These are phyloP conservation scores for Alces alces DNA, from an alignment of 2,113 vertebrate genomes.

Conservation along the genomic window DNA sequence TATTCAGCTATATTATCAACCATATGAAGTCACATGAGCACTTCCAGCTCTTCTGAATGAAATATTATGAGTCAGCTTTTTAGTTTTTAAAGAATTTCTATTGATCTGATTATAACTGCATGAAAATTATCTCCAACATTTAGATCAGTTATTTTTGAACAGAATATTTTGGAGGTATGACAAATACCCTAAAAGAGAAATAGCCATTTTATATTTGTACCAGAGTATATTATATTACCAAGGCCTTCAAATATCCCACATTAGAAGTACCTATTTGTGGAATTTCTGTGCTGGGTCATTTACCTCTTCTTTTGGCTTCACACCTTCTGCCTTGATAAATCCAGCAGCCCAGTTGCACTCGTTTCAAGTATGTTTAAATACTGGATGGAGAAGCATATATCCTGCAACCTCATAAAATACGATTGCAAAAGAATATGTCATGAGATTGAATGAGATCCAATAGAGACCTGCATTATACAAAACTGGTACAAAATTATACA, in stretches of 20 bases:
- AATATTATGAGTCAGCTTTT: not conserved
- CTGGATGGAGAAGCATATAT: not conserved
- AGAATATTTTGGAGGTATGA: not conserved
- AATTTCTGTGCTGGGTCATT: not conserved
- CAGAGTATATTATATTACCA: not conserved
- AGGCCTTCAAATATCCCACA: not conserved
- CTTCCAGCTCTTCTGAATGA: not conserved
- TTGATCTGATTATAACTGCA: not conserved
- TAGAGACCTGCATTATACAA: not conserved
- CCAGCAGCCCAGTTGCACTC: not conserved
- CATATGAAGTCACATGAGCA: not conserved
- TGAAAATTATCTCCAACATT: constrained; percentile 11
- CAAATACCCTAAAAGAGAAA: not conserved
- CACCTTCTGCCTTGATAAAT: not conserved
- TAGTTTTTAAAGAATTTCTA: not conserved
- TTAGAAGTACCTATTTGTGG: not conserved
- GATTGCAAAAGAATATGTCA: not conserved
- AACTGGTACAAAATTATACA: not conserved
- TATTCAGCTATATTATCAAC: not conserved
- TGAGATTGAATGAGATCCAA: not conserved
- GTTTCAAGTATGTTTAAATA: constrained; percentile 19
- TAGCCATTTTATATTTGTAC: not conserved
- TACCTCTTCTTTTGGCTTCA: constrained; percentile 7
- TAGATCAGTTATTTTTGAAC: constrained; percentile 2
- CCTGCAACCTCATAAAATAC: not conserved